phyloP scores from a whole-genome alignment of 2,888 invertebrate species.

The Sericinus montela region DNA sequence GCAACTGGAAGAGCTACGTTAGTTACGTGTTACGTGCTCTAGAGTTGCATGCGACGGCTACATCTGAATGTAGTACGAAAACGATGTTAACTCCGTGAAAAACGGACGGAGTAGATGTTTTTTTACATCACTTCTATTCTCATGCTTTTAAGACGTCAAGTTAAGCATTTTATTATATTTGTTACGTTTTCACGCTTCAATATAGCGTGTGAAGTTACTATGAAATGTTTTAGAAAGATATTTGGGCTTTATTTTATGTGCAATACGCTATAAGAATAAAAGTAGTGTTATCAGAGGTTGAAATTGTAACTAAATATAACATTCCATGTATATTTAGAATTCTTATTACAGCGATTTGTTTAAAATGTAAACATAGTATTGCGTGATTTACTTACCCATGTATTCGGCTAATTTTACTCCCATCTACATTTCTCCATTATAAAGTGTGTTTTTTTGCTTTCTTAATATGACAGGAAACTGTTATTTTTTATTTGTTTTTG shows the following conservation, averaged over 20 bases:
- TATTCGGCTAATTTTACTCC: too few relatives aligned
- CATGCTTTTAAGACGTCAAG: neutral
- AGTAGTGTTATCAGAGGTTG: neutral
- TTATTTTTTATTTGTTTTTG: too few relatives aligned
- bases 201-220: neutral
- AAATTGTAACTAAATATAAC: too few relatives aligned
- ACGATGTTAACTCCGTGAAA: neutral
- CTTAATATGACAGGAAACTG: too few relatives aligned
- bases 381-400: too few relatives aligned
- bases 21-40: neutral
- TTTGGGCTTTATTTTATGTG: neutral
- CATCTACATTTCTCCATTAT: too few relatives aligned
- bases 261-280: neutral
- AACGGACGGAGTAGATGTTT: neutral
- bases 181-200: neutral
- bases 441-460: too few relatives aligned
- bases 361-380: too few relatives aligned
- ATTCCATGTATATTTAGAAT: too few relatives aligned
- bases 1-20: neutral
- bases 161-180: neutral
- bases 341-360: too few relatives aligned
- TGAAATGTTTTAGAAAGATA: neutral
- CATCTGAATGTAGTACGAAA: neutral
- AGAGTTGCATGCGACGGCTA: neutral
- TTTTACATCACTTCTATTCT: neutral